Evolutionary conservation across 2,113 vertebrate genomes (phyloP).

Genomic region (Seriola rivoliana): DNA sequence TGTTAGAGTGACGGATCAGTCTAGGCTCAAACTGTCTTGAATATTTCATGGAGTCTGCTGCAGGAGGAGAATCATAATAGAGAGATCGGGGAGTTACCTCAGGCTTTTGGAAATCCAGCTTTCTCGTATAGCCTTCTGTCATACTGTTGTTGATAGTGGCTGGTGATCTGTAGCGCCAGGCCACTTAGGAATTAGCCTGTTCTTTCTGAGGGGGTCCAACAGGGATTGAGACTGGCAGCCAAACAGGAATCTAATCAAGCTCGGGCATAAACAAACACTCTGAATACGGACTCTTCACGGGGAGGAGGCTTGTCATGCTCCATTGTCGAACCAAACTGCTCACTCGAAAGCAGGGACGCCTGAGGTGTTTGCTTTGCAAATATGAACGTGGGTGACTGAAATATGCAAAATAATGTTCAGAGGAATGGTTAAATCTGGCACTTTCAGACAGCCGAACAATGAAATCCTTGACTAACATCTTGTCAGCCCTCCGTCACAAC

Average conservation of each 20-base stretch:
- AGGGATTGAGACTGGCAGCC: slow-evolving; percentile 65
- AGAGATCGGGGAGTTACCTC: slow-evolving; percentile 54
- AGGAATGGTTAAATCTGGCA: slow-evolving; percentile 57
- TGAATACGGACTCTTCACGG: slow-evolving; percentile 63
- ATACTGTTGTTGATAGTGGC: slow-evolving; percentile 58
- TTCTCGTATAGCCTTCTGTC: slow-evolving; percentile 31
- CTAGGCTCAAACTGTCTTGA: slow-evolving; percentile 64
- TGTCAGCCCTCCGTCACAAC: slow-evolving; percentile 5
- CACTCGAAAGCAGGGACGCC: slow-evolving; percentile 54
- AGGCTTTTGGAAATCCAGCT: slow-evolving; percentile 56
- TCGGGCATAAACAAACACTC: slow-evolving; percentile 72
- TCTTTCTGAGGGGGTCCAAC: slow-evolving; percentile 71
- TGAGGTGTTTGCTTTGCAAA: slow-evolving; percentile 69
- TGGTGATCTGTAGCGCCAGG: slow-evolving; percentile 67
- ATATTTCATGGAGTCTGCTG: slow-evolving; percentile 69
- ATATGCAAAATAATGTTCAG: slow-evolving; percentile 58
- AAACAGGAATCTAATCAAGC: slow-evolving; percentile 78
- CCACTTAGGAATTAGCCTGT: slow-evolving; percentile 70
- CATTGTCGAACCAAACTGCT: slow-evolving; percentile 72
- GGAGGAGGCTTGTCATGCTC: slow-evolving; percentile 69
- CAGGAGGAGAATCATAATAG: slow-evolving; percentile 63
- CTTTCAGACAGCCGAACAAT: slow-evolving; percentile 44
- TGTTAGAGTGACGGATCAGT: slow-evolving; percentile 70
- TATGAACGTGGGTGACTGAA: slow-evolving; percentile 59
- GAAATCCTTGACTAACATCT: slow-evolving; percentile 30